Evolutionary conservation across 2,888 invertebrate species (phyloP), one percentile per base, ranked within the genome.

Genomic region (Mesoligia furuncula): DNA sequence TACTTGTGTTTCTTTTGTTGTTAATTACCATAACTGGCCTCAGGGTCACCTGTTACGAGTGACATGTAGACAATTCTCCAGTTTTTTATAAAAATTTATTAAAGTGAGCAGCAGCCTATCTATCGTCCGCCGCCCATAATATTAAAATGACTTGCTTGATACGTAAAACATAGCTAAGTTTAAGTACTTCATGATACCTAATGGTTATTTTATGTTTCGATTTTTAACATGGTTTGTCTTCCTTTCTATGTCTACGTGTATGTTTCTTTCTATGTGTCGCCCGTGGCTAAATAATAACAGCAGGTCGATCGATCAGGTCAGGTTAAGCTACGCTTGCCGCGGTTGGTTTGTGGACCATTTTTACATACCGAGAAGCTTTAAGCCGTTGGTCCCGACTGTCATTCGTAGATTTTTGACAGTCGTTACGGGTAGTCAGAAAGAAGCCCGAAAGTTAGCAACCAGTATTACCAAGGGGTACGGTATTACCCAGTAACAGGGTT

Each of bases 1-100:
- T 81, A 85, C 83, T 88, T 81, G 81, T 84, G 78, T 86, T 90
- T 88, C 86, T 90, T 91, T 92, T 90, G 86, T 89, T 86, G 77
- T 83, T 82, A 77, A 84, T 81, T 86, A 84, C 83, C 85, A 84
- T 86, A 87, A 86, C 85, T 88, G 75, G 81, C 78, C 72, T 85
- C 84, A 88, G 85, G 87, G 85, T 90, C 87, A 88, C 79, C 82
- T 80, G 85, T 83, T 80, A 83, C 72, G 75, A 86, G 85, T 79
- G 77, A 88, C 79, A 85, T 82, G 84, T 82, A 83, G 69, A 77
- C 77, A 81, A 81, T 73, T 75, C 68, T 68, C 36, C 45, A 73
- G 74, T 73, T 67, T 27, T 80, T 59, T 48, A 64, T 80, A 59
- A 59, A 73, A 79, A 20, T n/a, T 7, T 20, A 69, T 61, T 13